Base-by-base conservation (phyloP, 1,140 invertebrate species). In the Anadara kagoshimensis region DNA sequence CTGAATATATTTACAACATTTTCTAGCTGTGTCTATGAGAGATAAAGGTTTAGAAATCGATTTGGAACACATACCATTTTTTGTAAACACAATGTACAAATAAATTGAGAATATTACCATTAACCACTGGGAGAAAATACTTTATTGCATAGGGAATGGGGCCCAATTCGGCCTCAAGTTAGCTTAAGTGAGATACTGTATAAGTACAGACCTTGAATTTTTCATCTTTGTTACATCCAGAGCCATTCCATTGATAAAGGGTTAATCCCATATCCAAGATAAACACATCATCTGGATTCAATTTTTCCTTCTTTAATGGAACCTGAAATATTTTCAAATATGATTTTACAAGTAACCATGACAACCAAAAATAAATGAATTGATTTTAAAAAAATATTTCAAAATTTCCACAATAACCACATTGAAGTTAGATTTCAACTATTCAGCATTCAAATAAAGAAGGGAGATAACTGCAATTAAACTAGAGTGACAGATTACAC, bases 281-380 rank as follows among this genome's bases (percentile, higher is more conserved):
- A 88, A 96, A 98, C 78, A 94, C 95, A 86, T 98, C 96, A 4
- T 94, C 95, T 85, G 94, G 93, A 89, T 96, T 96, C 92, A 97
- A 22, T 8, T 75, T 51, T 5, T 79, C 73, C 41, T 22, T 64
- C 20, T 63, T 66, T 1, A 74, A 44, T 16, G 78, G 53, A 26
- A 85, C 69, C 83, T 85, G 36, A 18, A 68, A 63, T 10, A 16
- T 16, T 18, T 51, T 51, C 49, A 18, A 41, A 41, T 26, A 59
- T 29, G 16, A 56, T 22, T 26, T 16, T 20, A 26, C 14, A 4
- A 22, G 14, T 24, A 24, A 26, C 4, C 10, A 22, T 56, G 22
- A 14, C 14, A 51, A 8, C 0, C 2, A 51, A 51, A 51, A 10
- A 51, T 49, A 49, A 18, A 18, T 49, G 16, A 11, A 2, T 49